phyloP scores from a whole-genome alignment of 2,888 invertebrate species.

The Heliconius cydno region DNA sequence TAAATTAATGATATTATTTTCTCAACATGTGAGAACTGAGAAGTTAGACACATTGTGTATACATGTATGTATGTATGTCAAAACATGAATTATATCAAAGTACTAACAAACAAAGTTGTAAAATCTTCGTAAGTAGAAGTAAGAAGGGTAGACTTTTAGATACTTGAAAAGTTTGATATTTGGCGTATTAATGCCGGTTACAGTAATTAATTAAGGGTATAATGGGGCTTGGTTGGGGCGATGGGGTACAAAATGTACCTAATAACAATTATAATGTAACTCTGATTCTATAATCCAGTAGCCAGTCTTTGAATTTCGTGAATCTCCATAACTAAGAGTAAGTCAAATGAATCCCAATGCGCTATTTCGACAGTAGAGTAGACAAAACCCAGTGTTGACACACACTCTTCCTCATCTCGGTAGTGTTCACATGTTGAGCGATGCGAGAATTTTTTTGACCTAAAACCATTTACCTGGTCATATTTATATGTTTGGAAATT shows the following conservation, averaged over 20 bases:
- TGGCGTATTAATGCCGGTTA: background rate
- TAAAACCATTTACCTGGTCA: too few relatives aligned
- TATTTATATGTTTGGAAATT: too few relatives aligned
- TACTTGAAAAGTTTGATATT: constrained; percentile 4
- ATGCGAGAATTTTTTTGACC: too few relatives aligned
- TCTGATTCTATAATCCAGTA: background rate
- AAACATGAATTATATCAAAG: constrained; percentile 1
- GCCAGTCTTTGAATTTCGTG: too few relatives aligned
- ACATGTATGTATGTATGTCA: background rate
- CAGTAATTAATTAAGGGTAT: background rate
- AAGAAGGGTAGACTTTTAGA: background rate
- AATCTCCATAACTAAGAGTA: too few relatives aligned
- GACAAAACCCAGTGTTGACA: too few relatives aligned
- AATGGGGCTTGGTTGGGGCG: background rate
- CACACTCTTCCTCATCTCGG: too few relatives aligned
- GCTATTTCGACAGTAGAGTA: too few relatives aligned
- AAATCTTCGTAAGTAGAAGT: background rate
- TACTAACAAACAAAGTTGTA: background rate
- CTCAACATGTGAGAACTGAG: background rate
- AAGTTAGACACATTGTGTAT: background rate
- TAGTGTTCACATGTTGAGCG: too few relatives aligned
- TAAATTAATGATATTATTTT: background rate
- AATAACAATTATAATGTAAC: background rate
- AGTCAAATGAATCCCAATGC: too few relatives aligned
- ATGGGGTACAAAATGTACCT: background rate